Conservation (phyloP, 2,797 vertebrate genomes). For the Mormyrops boulengeri region DNA sequence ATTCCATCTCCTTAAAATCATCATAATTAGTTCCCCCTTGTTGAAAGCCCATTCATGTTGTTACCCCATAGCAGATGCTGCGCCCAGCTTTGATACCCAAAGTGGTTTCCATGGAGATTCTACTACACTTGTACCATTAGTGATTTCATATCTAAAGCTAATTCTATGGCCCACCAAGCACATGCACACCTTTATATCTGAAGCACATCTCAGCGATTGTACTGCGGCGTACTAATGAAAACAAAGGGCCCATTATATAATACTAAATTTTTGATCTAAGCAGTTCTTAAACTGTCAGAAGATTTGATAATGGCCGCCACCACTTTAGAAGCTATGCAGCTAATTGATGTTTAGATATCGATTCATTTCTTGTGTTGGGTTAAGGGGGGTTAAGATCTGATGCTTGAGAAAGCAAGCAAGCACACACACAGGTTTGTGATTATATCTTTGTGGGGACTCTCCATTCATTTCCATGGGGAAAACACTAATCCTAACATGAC, state of each 20-base stretch:
- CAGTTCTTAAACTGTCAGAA: slow-evolving; percentile 30
- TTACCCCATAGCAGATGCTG: slow-evolving; percentile 53
- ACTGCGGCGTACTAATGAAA: not conserved
- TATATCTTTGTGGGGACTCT: not conserved
- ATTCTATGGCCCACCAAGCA: slow-evolving; percentile 33
- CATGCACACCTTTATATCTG: not conserved
- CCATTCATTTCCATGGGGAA: not conserved
- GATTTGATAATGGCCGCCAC: not conserved
- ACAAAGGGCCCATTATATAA: not conserved
- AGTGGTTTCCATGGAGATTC: slow-evolving; percentile 80
- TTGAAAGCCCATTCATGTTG: slow-evolving; percentile 56
- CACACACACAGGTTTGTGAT: not conserved
- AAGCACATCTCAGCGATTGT: slow-evolving; percentile 32
- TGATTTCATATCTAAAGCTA: slow-evolving; percentile 53
- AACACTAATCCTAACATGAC: too few species aligned
- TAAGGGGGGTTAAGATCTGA: not conserved
- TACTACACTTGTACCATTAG: slow-evolving; percentile 62
- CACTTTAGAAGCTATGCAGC: not conserved
- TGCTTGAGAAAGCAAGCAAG: not conserved
- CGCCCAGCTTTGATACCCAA: slow-evolving; percentile 58
- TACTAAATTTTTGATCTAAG: slow-evolving; percentile 29
- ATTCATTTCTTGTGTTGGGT: not conserved
- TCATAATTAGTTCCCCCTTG: slow-evolving; percentile 62
- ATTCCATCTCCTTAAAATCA: slow-evolving; percentile 51
- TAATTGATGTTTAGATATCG: slow-evolving; percentile 6